phyloP scores from a whole-genome alignment of 2,797 vertebrate species.

The Saxicola maurus region DNA sequence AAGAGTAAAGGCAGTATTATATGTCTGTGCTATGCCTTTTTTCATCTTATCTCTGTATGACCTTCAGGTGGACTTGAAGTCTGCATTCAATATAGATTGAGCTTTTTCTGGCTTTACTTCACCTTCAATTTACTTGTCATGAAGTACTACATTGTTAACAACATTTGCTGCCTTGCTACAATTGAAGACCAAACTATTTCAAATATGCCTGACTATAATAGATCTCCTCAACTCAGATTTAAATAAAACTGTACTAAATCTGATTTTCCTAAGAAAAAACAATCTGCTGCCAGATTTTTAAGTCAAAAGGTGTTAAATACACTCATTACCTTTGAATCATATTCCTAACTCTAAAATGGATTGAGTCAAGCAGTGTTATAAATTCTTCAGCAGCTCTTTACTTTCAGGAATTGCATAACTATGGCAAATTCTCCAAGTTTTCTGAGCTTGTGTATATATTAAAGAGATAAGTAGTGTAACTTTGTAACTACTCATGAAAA shows the following conservation, averaged over 20 bases:
- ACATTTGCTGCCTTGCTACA: not conserved
- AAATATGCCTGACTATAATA: not conserved
- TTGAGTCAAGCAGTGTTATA: not conserved
- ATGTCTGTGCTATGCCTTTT: not conserved
- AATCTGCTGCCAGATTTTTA: not conserved
- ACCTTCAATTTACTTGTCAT: not conserved
- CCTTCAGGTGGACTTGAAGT: conserved; percentile 17
- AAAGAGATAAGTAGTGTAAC: not conserved
- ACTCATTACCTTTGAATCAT: not conserved
- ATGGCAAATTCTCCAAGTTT: not conserved
- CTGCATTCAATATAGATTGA: not conserved
- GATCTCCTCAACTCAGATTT: not conserved
- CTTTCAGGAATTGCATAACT: not conserved
- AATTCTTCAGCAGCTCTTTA: not conserved
- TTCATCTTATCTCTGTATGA: not conserved
- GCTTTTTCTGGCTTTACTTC: not conserved
- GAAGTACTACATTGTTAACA: not conserved
- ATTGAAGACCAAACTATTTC: not conserved
- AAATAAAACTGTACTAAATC: not conserved
- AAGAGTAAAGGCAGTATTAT: not conserved
- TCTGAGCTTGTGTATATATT: not conserved
- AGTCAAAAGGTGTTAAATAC: not conserved
- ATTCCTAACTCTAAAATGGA: not conserved
- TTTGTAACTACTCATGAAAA: not conserved
- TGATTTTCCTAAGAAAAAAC: not conserved